Base-by-base conservation (phyloP, 2,888 invertebrate genomes). In the Aphelenchoides bicaudatus region DNA sequence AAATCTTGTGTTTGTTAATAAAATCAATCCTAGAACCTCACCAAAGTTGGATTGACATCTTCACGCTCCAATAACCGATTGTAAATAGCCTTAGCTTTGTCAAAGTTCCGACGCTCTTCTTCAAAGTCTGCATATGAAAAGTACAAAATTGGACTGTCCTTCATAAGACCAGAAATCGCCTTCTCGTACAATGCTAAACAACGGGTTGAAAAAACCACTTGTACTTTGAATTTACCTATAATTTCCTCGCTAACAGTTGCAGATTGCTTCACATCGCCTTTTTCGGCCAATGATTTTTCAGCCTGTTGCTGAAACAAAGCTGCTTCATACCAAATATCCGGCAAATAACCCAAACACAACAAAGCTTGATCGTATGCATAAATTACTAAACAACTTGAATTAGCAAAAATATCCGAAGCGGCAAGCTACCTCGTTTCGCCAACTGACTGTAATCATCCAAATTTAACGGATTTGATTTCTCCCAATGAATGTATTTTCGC, bases 101-200 rank as follows among this genome's bases (percentile, higher is more conserved):
- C 91, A 79, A 91, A 92, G 79, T 93, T 92, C 80, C 93, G 86
- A 34, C 94, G 84, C 43, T 82, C 83, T 83, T 99, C 98, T 81
- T 98, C 96, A 77, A 94, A 98, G 82, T 99, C 98, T 0, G 96
- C 93, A 79, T 93, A 94, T 0, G 96, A 93, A 82, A 98, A 99
- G 81, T 96, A 93, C 21, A 99, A 81, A 49, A 99, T 82, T 81
- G 91, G 89, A 79, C 91, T 94, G 63, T 88, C 88, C 61, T 89
- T 89, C 56, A 98, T 84, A 0, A 93, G 85, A 8, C 67, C 66
- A 56, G 85, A 87, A 1, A 91, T 92, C 0, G 96, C 94, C 30
- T 94, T 84, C 79, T 98, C 96, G 79, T 91, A 91, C 78, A 99
- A 89, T 31, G 88, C 88, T 70, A 72, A 75, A 68, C 61, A 28